Conservation (phyloP, 1,140 invertebrate genomes). For the Lordiphosa stackelbergi region DNA sequence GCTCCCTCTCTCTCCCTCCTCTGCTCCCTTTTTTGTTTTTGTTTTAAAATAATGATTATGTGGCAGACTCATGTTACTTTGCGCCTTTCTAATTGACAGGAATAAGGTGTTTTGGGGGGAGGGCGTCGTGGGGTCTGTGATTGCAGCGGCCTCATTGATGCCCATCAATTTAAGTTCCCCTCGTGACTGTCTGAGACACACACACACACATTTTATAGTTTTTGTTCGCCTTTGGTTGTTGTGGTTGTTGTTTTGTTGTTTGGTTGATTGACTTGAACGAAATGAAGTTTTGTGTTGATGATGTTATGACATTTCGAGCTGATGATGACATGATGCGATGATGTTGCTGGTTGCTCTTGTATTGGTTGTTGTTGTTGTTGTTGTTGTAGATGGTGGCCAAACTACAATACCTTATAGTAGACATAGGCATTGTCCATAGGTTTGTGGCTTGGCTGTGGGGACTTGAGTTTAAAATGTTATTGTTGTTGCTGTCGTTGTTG, state of each 20-base stretch:
- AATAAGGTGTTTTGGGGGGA: conserved; percentile 7
- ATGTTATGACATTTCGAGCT: conserved; percentile 20
- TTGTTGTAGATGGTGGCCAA: conserved; percentile 25
- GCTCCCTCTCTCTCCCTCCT: neutral
- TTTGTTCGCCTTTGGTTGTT: conserved; percentile 43
- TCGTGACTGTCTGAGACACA: conserved; percentile 8
- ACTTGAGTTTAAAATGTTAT: conserved; percentile 58
- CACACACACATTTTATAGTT: conserved; percentile 29
- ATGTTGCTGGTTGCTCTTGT: conserved; percentile 15
- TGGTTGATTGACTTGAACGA: conserved; percentile 24
- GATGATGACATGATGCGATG: conserved; percentile 1
- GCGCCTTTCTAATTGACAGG: neutral
- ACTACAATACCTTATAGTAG: conserved; percentile 76
- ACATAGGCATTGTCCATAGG: conserved; percentile 77
- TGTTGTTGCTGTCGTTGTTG: conserved; percentile 16
- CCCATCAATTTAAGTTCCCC: conserved; percentile 7
- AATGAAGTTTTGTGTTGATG: conserved; percentile 41
- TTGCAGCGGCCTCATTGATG: conserved; percentile 10
- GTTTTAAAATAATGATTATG: no score
- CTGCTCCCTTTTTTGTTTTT: neutral
- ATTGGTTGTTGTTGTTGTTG: conserved; percentile 23
- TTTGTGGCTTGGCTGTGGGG: conserved; percentile 49
- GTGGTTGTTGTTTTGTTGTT: conserved; percentile 30
- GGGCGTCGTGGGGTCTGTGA: conserved; percentile 4
- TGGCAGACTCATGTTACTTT: no score